Evolutionary conservation across 2,888 invertebrate genomes (phyloP), one percentile per base, ranked within the genome.

Genomic region (Tetragnatha montana): DNA sequence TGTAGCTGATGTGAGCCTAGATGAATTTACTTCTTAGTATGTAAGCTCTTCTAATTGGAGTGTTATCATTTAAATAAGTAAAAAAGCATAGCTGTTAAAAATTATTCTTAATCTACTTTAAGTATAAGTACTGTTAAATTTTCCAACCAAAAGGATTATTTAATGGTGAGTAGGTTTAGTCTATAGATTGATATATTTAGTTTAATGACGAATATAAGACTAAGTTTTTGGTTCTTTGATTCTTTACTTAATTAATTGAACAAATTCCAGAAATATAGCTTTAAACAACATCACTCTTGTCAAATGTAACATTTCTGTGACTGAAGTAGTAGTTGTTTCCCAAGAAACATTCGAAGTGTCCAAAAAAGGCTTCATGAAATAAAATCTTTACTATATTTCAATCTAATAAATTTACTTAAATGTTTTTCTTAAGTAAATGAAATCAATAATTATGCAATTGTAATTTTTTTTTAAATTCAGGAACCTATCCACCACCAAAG

Each of bases 401-500:
- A n/a, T 1, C 2, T 71, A 6, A n/a, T 8, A 10, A 71, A 6
- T 1, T 71, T 71, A 21, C 22, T 71, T 21, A 8, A 12, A 21
- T 19, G 14, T 21, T 75, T 75, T 75, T 47, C 47, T 47, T 10
- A 14, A 60, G 17, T 60, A 60, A 60, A 60, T 60, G 60, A 60
- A 60, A 60, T 17, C 10, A 60, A 17, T 17, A 17, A 10, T 10
- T 17, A 17, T 4, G 0, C 17, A 17, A 60, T 60, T 60, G 6
- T 60, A 4, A 60, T 12, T 60, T n/a, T 68, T 83, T 79, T 71
- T 74, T 22, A 74, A 49, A 84, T 82, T 50, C 89, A 89, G 98
- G 96, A 68, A 96, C 96, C 79, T 98, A 98, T 94, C 99, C 99
- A 10, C 97, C 98, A 6, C 98, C 99, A 0, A 99, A 98, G 94